Percentiles rank a stretch among this genome's conserved stretches.
phyloP scores from a whole-genome alignment of 1,140 invertebrate genomes.

The Pseudachorutes palmiensis region DNA sequence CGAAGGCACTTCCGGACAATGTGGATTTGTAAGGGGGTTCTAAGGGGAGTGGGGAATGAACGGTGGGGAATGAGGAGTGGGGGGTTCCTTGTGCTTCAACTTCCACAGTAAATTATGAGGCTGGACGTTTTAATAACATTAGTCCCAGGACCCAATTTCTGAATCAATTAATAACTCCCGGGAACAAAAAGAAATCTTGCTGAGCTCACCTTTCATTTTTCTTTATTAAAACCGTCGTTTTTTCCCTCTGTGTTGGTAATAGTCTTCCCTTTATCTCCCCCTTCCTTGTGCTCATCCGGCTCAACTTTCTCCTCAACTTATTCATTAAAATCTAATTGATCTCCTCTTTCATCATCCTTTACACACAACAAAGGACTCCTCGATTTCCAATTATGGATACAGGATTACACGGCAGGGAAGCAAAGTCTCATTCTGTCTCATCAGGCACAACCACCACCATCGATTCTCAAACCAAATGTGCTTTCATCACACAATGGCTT shows the following conservation, averaged over 20 bases:
- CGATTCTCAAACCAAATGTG: no score
- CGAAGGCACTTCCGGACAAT: no score
- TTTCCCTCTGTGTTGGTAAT: no score
- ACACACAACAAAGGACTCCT: conserved; percentile 5
- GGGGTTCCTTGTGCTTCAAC: no score
- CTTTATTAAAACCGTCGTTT: background rate
- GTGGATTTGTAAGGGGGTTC: no score
- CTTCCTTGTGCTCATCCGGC: background rate
- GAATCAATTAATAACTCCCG: background rate
- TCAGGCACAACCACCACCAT: no score
- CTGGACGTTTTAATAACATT: background rate
- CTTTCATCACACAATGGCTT: background rate
- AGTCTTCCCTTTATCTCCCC: background rate
- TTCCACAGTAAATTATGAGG: no score
- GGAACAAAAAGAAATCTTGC: background rate
- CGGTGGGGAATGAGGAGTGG: no score
- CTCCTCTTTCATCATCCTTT: conserved; percentile 10
- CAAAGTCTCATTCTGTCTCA: no score
- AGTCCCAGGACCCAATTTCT: background rate
- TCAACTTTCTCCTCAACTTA: conserved; percentile 1
- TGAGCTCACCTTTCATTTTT: conserved; percentile 12
- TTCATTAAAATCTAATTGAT: conserved; percentile 12
- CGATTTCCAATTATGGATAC: conserved; percentile 7
- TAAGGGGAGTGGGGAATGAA: no score
- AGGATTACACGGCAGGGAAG: background rate